Evolutionary conservation across 2,888 invertebrate species (phyloP).

Genomic region (Meliscaeva auricollis): DNA sequence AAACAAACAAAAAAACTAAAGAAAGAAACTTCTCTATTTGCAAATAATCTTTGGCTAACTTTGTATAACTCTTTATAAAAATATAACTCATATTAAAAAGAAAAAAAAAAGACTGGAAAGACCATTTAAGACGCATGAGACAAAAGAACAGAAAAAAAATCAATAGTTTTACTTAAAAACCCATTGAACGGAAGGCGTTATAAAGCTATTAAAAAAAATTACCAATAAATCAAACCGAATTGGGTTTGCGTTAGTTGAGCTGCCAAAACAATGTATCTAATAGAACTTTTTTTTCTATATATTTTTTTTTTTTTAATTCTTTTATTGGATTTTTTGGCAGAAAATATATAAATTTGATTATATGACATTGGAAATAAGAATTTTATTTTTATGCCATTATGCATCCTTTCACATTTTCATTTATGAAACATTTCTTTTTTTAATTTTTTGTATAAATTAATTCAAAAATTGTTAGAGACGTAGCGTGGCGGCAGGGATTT

Average conservation of each 20-base stretch:
- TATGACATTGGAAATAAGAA: slow-evolving; percentile 50
- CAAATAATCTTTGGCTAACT: slow-evolving; percentile 30
- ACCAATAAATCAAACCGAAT: slow-evolving; percentile 58
- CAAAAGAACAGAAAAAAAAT: slow-evolving; percentile 3
- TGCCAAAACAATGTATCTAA: slow-evolving; percentile 72
- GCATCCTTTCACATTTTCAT: slow-evolving; percentile 58
- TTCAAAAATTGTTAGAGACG: neutral
- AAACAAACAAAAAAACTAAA: neutral
- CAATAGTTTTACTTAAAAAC: slow-evolving; percentile 5
- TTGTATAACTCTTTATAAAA: slow-evolving; percentile 16
- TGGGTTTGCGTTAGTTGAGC: slow-evolving; percentile 7
- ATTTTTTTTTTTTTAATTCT: slow-evolving; percentile 35
- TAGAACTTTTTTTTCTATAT: slow-evolving; percentile 49
- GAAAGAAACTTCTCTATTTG: slow-evolving; percentile 6
- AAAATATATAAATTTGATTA: slow-evolving; percentile 49
- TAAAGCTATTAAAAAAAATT: slow-evolving; percentile 58
- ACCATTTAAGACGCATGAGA: slow-evolving; percentile 27
- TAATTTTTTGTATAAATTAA: slow-evolving; percentile 9
- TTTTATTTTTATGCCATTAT: slow-evolving; percentile 55
- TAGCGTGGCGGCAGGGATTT: neutral
- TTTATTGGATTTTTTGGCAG: slow-evolving; percentile 39
- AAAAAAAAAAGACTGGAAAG: neutral
- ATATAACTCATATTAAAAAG: neutral
- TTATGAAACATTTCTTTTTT: slow-evolving; percentile 1
- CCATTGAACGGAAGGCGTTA: slow-evolving; percentile 48